These are phyloP conservation scores for Heliothis subflexa DNA, from an alignment of 1,140 invertebrate genomes.

Conservation along the genomic window DNA sequence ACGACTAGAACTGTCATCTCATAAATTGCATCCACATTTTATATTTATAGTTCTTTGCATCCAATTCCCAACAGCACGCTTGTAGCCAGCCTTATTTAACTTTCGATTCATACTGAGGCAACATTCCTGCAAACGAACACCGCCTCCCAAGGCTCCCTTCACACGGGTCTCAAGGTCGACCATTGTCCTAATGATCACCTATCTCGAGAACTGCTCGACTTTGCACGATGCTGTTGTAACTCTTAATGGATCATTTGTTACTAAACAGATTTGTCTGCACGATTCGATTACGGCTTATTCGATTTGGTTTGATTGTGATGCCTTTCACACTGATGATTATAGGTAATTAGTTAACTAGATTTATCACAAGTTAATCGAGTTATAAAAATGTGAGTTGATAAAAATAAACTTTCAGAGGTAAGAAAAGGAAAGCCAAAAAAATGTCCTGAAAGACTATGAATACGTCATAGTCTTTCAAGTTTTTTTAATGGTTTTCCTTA, in stretches of 20 bases:
- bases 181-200: conserved; percentile 49
- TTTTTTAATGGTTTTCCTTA: too few species aligned
- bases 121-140: conserved; percentile 34
- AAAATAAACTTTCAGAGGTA: too few species aligned
- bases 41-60: not conserved
- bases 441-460: too few species aligned
- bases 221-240: conserved; percentile 34
- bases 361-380: too few species aligned
- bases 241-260: conserved; percentile 15
- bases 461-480: too few species aligned
- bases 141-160: conserved; percentile 41
- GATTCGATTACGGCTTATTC: conserved; percentile 8
- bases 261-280: conserved; percentile 21
- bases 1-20: too few species aligned
- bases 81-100: conserved; percentile 2
- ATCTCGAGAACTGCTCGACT: conserved; percentile 41
- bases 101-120: conserved; percentile 13
- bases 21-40: too few species aligned
- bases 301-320: not conserved
- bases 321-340: too few species aligned
- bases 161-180: conserved; percentile 46
- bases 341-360: too few species aligned
- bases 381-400: too few species aligned
- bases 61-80: not conserved
- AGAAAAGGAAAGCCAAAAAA: too few species aligned